Evolutionary conservation across 2,113 vertebrate species (phyloP), one percentile per base, ranked within the genome.

Genomic region (Salvator merianae): DNA sequence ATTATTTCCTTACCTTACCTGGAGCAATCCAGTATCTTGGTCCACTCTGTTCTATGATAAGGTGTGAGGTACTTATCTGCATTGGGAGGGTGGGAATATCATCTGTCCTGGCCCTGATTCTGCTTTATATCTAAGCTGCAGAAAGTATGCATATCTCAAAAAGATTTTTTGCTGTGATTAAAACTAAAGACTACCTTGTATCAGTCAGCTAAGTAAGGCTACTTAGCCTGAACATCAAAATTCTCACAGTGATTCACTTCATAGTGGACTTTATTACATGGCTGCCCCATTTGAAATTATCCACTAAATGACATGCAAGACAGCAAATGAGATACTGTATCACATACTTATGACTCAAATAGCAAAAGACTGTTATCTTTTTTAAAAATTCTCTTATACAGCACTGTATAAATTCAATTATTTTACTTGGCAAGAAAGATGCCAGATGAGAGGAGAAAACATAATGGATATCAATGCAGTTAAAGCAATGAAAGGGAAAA

Each of bases 401-500:
- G 90, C 73, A 65, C 83, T 83, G 72, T 30, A 68, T 66, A 84
- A 91, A 91, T 88, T 1, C 6, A 85, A 20, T 79, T 7, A 14
- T 79, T 90, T 87, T 81, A 6, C n/a, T 79, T 86, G 13, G 26
- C 80, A 50, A 86, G 38, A 90, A 82, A 91, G 30, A 81, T 90
- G 83, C 74, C n/a, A 89, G 69, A 73, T 30, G 40, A 28, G 16
- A 73, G 66, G 75, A 26, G 79, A 71, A 77, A n/a, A 77, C 59
- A 82, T 55, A 5, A 43, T 79, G 43, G 30, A 1, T 86, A 86
- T 88, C 84, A 71, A 16, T 76, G 5, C 30, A 87, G 36, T 50
- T 86, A 53, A 26, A 92, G 87, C 85, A 87, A 14, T 88, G 65
- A 89, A 87, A 77, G 24, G 5, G 3, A 76, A 1, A 3, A 59